Evolutionary conservation across 1,140 invertebrate genomes (phyloP).

Genomic region (Oreohelix idahoensis): DNA sequence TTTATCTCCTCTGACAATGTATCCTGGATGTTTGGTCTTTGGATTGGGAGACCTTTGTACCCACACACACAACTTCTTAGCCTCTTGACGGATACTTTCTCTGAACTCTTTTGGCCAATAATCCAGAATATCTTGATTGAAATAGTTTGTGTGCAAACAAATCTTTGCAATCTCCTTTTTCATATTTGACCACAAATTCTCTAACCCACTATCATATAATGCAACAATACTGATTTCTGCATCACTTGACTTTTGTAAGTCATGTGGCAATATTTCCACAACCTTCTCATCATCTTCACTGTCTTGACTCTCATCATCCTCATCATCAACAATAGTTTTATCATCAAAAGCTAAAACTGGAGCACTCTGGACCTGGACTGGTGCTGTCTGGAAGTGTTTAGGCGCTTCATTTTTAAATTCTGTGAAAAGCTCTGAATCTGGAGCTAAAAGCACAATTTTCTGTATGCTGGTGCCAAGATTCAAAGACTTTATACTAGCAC

Average conservation of each 20-base stretch:
- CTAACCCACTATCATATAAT: neutral
- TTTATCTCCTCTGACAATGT: constrained; percentile 11
- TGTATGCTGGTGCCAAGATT: neutral
- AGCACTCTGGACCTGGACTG: neutral
- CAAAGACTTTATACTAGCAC: neutral
- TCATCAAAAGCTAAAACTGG: neutral
- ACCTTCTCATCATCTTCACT: neutral
- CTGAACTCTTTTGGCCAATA: neutral
- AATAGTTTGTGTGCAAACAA: constrained; percentile 2
- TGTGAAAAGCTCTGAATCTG: constrained; percentile 6
- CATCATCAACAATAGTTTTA: neutral
- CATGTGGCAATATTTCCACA: neutral
- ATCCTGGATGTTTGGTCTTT: constrained; percentile 9
- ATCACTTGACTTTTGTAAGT: neutral
- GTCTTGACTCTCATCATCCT: neutral
- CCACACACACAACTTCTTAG: constrained; percentile 21
- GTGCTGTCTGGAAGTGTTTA: neutral
- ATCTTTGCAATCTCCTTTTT: neutral
- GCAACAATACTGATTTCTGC: constrained; percentile 11
- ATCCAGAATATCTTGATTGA: constrained; percentile 1
- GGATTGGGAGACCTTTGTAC: neutral
- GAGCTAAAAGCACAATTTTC: constrained; percentile 4
- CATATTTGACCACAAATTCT: neutral
- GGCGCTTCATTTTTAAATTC: constrained; percentile 22
- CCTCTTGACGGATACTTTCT: constrained; percentile 1